phyloP scores from a whole-genome alignment of 1,140 invertebrate species.

The Zaprionus taronus region DNA sequence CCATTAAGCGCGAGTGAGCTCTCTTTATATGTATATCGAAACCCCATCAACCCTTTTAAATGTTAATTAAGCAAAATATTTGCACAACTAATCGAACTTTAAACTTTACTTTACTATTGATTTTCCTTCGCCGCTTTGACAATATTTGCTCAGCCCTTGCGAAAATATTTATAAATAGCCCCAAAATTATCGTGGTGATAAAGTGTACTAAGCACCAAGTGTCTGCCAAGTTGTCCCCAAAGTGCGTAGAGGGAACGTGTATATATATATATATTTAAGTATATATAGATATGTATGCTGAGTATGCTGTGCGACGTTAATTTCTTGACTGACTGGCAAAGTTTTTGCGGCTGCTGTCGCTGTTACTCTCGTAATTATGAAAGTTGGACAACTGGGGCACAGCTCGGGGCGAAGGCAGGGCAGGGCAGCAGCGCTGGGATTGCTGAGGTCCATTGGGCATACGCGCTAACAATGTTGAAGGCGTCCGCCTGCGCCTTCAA shows the following conservation, averaged over 20 bases:
- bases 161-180: conserved; percentile 1
- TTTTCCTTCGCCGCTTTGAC: not conserved
- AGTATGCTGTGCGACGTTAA: conserved; percentile 35
- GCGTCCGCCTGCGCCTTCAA: conserved; percentile 34
- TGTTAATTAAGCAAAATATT: conserved; percentile 40
- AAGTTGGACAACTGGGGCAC: conserved; percentile 69
- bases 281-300: not conserved
- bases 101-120: conserved; percentile 2
- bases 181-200: not conserved
- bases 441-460: conserved; percentile 50
- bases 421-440: conserved; percentile 19
- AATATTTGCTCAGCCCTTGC: not conserved
- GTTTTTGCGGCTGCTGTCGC: conserved; percentile 44
- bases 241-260: conserved; percentile 1
- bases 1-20: conserved; percentile 36
- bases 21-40: not conserved
- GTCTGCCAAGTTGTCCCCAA: conserved; percentile 58
- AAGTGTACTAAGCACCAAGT: conserved; percentile 45
- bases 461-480: conserved; percentile 53
- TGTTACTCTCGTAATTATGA: conserved; percentile 74
- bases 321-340: conserved; percentile 47
- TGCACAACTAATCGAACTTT: conserved; percentile 11
- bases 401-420: conserved; percentile 23
- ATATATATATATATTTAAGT: conserved; percentile 1
- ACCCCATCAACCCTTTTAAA: conserved; percentile 7